Evolutionary conservation across 2,113 vertebrate genomes (phyloP).

Genomic region (Casuarius casuarius): DNA sequence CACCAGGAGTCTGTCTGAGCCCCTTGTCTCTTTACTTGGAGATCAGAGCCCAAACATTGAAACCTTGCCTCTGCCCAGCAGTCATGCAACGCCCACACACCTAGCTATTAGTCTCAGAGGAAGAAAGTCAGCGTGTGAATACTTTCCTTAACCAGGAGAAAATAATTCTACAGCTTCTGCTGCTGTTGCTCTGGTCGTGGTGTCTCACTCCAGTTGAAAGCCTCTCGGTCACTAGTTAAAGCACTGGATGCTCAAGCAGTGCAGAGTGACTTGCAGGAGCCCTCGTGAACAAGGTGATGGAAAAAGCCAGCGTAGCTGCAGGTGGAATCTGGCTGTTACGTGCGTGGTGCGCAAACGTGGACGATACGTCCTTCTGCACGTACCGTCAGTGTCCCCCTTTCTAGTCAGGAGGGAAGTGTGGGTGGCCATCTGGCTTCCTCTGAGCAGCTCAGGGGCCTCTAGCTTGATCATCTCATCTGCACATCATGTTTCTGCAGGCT

Average conservation of each 20-base stretch:
- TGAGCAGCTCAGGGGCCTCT: background rate
- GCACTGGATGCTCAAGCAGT: background rate
- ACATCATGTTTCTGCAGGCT: background rate
- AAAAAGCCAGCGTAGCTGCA: background rate
- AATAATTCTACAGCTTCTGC: background rate
- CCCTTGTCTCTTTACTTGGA: background rate
- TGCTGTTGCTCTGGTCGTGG: background rate
- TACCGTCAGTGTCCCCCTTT: background rate
- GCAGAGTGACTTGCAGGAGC: rapidly evolving
- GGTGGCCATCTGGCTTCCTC: background rate
- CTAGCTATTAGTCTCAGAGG: background rate
- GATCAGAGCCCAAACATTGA: background rate
- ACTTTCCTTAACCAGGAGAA: background rate
- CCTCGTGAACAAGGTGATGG: background rate
- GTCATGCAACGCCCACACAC: background rate
- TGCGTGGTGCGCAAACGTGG: background rate
- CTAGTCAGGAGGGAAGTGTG: background rate
- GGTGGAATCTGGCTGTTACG: background rate
- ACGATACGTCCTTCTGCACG: background rate
- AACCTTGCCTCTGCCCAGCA: background rate
- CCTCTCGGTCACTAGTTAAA: background rate
- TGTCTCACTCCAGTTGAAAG: background rate
- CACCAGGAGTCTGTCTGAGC: background rate
- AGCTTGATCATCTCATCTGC: background rate
- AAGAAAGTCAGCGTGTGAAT: background rate